A percentile compares a stretch with the other conserved stretches of the same genome.
phyloP scores from a whole-genome alignment of 2,888 invertebrate species.

The Lasioglossum calceatum region DNA sequence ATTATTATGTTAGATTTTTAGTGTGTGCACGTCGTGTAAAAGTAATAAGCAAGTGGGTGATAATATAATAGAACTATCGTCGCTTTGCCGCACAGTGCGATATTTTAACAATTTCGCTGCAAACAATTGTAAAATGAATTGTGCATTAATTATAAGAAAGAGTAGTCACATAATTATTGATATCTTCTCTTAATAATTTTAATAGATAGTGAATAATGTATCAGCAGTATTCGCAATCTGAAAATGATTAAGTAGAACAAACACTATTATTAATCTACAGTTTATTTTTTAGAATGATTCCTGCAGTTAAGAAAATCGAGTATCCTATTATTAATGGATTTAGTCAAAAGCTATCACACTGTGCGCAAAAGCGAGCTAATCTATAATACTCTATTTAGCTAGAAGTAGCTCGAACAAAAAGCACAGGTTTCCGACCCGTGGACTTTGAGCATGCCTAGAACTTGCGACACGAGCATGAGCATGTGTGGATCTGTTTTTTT shows the following conservation, averaged over 20 bases:
- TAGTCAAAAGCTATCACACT: not conserved
- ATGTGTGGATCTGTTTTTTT: conserved; percentile 60
- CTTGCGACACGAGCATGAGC: conserved; percentile 68
- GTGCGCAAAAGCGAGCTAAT: not conserved
- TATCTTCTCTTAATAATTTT: no score
- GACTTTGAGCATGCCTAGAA: conserved; percentile 64
- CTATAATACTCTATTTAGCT: conserved; percentile 4
- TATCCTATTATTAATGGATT: not conserved
- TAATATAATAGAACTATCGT: conserved; percentile 20
- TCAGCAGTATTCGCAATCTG: not conserved
- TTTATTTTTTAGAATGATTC: not conserved
- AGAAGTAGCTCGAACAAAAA: not conserved
- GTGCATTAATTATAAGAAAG: not conserved
- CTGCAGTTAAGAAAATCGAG: not conserved
- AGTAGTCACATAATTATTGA: not conserved
- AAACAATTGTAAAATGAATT: not conserved
- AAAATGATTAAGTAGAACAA: not conserved
- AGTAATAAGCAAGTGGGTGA: conserved; percentile 39
- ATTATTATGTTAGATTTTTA: conserved; percentile 17
- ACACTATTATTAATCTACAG: not conserved
- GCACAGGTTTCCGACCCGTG: conserved; percentile 23
- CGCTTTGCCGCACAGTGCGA: not conserved
- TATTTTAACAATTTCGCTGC: not conserved
- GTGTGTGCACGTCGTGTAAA: conserved; percentile 14
- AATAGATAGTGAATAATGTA: no score